Base-by-base conservation (phyloP, 2,113 vertebrate species). In the Lipotes vexillifer region DNA sequence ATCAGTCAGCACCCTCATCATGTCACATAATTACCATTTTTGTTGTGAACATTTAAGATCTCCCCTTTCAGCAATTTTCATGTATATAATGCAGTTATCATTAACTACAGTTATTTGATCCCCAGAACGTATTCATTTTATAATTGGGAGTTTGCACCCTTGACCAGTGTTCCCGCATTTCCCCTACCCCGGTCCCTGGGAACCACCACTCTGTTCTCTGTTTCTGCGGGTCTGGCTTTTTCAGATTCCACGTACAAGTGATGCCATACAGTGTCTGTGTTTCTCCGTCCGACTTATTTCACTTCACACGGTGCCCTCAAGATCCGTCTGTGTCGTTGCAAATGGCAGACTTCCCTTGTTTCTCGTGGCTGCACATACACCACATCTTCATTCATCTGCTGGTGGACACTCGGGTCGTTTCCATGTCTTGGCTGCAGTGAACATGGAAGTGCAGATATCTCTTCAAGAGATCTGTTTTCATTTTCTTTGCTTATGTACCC, bases 331-430 rank as follows among this genome's bases (percentile, higher is more conserved):
- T 23, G 55, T 25, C 7, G 18, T 12, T 49, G 21, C 33, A 77
- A 6, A 15, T 21, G 25, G 23, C 31, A 15, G 55, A 78, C 29
- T 5, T 29, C 27, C 61, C 46, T 55, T 23, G 52, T 20, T 41
- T 61, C 78, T 72, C 1, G 1, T 15, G 55, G 68, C 66, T 38
- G 27, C 3, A 0, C 17, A 4, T 5, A 13, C 4, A 21, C 33
- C 59, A n/a, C 33, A 1, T 21, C 23, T 20, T 15, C 4, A 2
- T 12, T 57, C 14, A 2, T n/a, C 65, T 27, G 4, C 21, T 27
- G 77, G 77, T 11, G 20, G 38, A 38, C 44, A 0, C 72, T 31
- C 31, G 5, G 66, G 74, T 17, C 17, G 23, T 14, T 20, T 7
- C 68, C 90, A 2, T 31, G 12, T 23, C 55, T 23, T 31, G 27